phyloP scores from a whole-genome alignment of 2,888 invertebrate genomes.

The Galerucella pusilla region DNA sequence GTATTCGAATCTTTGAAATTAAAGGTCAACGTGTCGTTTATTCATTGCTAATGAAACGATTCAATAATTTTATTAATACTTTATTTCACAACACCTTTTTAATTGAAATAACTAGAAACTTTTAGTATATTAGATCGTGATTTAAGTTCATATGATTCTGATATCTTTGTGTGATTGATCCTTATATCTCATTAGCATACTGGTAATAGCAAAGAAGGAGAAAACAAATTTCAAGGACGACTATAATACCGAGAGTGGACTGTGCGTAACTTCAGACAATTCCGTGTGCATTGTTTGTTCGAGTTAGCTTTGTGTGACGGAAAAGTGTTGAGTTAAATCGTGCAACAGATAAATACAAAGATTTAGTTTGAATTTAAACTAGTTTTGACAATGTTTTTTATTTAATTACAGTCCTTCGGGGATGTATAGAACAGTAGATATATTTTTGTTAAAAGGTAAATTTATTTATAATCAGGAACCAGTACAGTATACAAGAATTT shows the following conservation, averaged over 20 bases:
- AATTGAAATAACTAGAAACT: no score
- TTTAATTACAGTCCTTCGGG: neutral
- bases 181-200: conserved; percentile 18
- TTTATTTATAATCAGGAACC: neutral
- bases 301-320: conserved; percentile 15
- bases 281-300: neutral
- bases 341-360: neutral
- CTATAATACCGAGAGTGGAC: no score
- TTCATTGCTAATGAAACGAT: neutral
- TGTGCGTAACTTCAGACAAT: conserved; percentile 3
- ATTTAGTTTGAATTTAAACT: neutral
- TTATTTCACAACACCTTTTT: no score
- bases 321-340: neutral
- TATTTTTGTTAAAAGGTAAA: conserved; percentile 4
- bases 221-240: conserved; percentile 6
- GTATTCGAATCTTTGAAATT: neutral
- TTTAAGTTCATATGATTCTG: neutral
- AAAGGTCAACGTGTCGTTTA: neutral
- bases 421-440: neutral
- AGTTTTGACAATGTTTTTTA: neutral
- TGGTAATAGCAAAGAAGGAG: conserved; percentile 17
- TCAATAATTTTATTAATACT: neutral
- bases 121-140: neutral
- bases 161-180: neutral
- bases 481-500: no score